These are phyloP conservation scores for Orbicella faveolata DNA, from an alignment of 64 coral and sea anemone genomes.

Conservation along the genomic window DNA sequence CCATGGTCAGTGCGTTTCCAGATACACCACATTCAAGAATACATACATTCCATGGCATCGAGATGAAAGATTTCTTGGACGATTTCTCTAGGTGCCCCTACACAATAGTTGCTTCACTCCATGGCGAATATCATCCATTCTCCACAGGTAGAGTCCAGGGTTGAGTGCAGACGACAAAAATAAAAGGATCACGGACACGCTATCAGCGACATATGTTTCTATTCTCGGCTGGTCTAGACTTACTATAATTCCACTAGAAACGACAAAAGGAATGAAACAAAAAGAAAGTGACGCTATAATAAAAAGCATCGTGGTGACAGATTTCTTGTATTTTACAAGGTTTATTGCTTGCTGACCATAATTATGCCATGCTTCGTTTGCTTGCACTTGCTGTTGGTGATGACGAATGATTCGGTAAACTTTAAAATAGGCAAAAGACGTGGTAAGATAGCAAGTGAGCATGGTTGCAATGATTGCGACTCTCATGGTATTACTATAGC, in stretches of 20 bases:
- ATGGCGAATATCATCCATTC: not conserved
- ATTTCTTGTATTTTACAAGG: conserved; percentile 10
- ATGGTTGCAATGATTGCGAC: not conserved
- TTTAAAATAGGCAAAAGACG: not conserved
- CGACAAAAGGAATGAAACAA: too few relatives aligned
- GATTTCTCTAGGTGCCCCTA: too few relatives aligned
- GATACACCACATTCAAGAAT: too few relatives aligned
- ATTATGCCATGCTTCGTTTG: not conserved
- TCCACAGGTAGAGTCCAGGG: not conserved
- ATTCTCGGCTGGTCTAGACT: not conserved
- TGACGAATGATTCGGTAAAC: conserved; percentile 1
- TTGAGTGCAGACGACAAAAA: too few relatives aligned
- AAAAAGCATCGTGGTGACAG: not conserved
- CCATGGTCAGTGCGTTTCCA: too few relatives aligned
- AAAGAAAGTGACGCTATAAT: not conserved
- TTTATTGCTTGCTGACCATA: conserved; percentile 1
- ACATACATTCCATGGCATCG: too few relatives aligned
- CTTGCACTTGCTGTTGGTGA: conserved; percentile 16
- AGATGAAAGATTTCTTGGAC: not conserved
- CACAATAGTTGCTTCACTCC: not conserved
- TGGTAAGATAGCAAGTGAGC: not conserved
- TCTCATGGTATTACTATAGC: not conserved
- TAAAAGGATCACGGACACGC: too few relatives aligned
- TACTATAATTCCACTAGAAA: not conserved
- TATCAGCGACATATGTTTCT: too few relatives aligned